Percentiles rank a stretch among this genome's conserved stretches.
phyloP scores from a whole-genome alignment of 2,113 vertebrate species.

The Salvelinus fontinalis region DNA sequence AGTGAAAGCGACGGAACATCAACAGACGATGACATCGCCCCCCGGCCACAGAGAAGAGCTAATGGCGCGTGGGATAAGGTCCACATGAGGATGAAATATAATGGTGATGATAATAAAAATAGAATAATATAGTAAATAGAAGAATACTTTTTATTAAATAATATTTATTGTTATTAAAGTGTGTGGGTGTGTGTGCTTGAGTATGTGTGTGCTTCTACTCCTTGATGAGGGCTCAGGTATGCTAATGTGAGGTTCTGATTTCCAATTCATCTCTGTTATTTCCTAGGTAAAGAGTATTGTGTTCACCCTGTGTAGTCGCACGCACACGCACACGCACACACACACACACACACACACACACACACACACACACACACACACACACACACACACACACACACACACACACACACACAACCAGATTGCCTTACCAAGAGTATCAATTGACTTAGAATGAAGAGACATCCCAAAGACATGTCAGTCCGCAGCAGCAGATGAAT shows the following conservation, averaged over 20 bases:
- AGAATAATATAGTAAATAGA: conserved; percentile 49
- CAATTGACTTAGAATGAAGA: conserved; percentile 11
- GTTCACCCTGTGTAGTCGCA: neutral
- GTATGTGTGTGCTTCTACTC: neutral
- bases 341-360: conserved; percentile 7
- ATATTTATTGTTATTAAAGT: neutral
- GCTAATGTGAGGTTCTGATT: conserved; percentile 34
- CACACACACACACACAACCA: conserved; percentile 7
- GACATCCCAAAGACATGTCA: neutral
- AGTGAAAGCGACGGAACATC: conserved; percentile 41
- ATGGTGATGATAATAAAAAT: conserved; percentile 70
- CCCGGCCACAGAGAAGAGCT: conserved; percentile 62
- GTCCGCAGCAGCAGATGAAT: neutral
- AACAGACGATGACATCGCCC: conserved; percentile 69
- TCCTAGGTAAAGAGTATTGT: conserved; percentile 30
- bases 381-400: conserved; percentile 13
- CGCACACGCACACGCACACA: conserved; percentile 7
- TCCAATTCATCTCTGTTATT: conserved; percentile 27
- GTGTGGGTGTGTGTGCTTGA: neutral
- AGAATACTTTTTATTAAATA: conserved; percentile 42
- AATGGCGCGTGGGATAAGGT: conserved; percentile 77
- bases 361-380: conserved; percentile 14
- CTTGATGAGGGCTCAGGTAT: conserved; percentile 18
- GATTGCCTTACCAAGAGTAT: conserved; percentile 7
- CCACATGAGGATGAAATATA: conserved; percentile 69